phyloP scores from a whole-genome alignment of 2,888 invertebrate species.

The Chymomyza procnemis region DNA sequence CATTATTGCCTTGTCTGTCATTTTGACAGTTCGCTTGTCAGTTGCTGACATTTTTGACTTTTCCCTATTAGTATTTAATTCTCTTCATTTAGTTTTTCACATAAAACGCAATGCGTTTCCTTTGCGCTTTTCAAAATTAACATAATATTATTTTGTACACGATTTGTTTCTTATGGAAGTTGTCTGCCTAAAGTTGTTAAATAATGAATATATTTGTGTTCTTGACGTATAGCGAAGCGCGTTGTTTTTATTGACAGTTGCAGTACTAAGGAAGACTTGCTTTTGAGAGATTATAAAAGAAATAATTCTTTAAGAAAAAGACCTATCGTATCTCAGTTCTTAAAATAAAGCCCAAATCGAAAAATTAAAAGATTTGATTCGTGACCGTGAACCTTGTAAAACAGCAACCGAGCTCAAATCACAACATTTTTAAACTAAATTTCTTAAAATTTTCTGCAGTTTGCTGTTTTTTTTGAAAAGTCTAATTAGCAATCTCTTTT shows the following conservation, averaged over 20 bases:
- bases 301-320: no score
- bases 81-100: slow-evolving; percentile 48
- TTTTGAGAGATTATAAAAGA: no score
- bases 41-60: slow-evolving; percentile 51
- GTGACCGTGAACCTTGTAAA: no score
- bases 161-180: slow-evolving; percentile 5
- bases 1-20: slow-evolving; percentile 57
- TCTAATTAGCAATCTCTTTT: no score
- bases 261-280: background rate
- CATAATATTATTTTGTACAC: slow-evolving; percentile 18
- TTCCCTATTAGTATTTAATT: slow-evolving; percentile 44
- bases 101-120: slow-evolving; percentile 35
- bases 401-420: no score
- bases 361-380: no score
- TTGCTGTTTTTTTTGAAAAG: no score
- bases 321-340: no score
- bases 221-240: background rate
- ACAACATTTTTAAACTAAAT: no score
- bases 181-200: background rate
- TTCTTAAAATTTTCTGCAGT: no score
- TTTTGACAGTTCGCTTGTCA: slow-evolving; percentile 71
- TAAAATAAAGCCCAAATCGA: no score
- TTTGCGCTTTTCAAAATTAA: slow-evolving; percentile 21
- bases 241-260: slow-evolving; percentile 34
- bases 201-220: background rate